A percentile compares a stretch with the other conserved stretches of the same genome.
Conservation (phyloP, 2,888 invertebrate genomes). For the Cheilosia grossa region DNA sequence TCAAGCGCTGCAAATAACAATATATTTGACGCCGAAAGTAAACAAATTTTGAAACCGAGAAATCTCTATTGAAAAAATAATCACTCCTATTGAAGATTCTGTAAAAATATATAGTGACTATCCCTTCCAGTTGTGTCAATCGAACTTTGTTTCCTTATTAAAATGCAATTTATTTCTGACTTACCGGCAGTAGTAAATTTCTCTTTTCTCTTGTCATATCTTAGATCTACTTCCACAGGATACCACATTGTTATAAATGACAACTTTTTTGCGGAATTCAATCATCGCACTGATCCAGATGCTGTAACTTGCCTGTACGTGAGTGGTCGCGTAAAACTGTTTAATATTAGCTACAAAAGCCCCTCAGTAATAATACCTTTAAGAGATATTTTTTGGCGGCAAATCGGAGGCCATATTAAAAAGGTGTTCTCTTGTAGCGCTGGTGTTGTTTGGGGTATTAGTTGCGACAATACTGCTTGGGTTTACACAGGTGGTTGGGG, state of each 20-base stretch:
- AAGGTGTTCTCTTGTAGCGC: conserved; percentile 89
- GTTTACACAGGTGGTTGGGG: conserved; percentile 96
- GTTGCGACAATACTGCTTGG: conserved; percentile 95
- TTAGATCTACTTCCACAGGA: conserved; percentile 83
- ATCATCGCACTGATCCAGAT: conserved; percentile 90
- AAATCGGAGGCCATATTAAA: conserved; percentile 93
- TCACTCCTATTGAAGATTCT: too few species aligned
- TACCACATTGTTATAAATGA: conserved; percentile 89
- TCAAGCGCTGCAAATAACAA: too few species aligned
- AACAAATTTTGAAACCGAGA: too few species aligned
- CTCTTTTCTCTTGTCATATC: conserved; percentile 38
- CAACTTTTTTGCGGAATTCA: conserved; percentile 87
- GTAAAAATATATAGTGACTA: too few species aligned
- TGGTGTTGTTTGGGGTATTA: conserved; percentile 96
- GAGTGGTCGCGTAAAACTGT: conserved; percentile 90
- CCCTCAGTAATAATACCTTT: conserved; percentile 87
- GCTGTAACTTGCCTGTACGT: conserved; percentile 89
- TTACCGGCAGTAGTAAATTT: not conserved
- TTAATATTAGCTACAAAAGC: conserved; percentile 85
- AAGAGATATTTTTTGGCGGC: conserved; percentile 92
- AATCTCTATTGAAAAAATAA: too few species aligned
- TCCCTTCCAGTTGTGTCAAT: too few species aligned
- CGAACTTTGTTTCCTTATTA: too few species aligned
- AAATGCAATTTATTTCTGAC: too few species aligned
- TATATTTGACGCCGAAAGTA: too few species aligned